Evolutionary conservation across 2,888 invertebrate genomes (phyloP), one percentile per base, ranked within the genome.

Genomic region (Myopa tessellatipennis): DNA sequence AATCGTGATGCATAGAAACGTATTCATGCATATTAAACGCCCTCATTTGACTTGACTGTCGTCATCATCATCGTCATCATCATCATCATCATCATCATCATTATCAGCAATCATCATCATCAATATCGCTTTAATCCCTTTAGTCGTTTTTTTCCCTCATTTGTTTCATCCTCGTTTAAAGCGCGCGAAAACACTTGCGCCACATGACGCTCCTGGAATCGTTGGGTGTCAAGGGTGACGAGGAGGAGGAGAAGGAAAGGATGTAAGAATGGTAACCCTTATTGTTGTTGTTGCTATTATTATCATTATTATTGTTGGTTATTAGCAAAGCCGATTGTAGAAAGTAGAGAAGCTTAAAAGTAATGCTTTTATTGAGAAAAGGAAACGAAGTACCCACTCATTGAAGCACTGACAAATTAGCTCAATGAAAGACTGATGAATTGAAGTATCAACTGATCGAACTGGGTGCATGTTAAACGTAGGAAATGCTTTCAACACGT

Each of bases 11-110:
- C 74, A 67, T 67, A 36, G 50, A 65, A 55, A 65, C 34, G 8
- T 63, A 69, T 69, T 75, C 75, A 75, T 75, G 75, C 75, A 75
- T 69, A 75, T 75, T 75, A 75, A 75, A 69, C 75, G 75, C 68
- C 60, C 69, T 75, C 75, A 69, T 75, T 26, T 75, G 75, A 75
- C 75, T 68, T 60, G 50, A 10, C 40, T 38, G 38, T 34, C 58
- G 8, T 36, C 40, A 34, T 36, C 60, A 38, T 72, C 36, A 55
- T 70, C 70, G 55, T 55, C 55, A 16, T 55, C 55, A 26, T 55
- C 55, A 70, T 61, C n/a, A 61, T 12, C 61, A 18, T 10, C 14
- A 16, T 40, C 68, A 18, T 16, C 38, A 36, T 16, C 40, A 14
- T 69, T 34, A 18, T 50, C 10, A 8, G 34, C 36, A n/a, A 18